These are phyloP conservation scores for Malacosoma neustria DNA, from an alignment of 2,888 invertebrate species.

Conservation along the genomic window DNA sequence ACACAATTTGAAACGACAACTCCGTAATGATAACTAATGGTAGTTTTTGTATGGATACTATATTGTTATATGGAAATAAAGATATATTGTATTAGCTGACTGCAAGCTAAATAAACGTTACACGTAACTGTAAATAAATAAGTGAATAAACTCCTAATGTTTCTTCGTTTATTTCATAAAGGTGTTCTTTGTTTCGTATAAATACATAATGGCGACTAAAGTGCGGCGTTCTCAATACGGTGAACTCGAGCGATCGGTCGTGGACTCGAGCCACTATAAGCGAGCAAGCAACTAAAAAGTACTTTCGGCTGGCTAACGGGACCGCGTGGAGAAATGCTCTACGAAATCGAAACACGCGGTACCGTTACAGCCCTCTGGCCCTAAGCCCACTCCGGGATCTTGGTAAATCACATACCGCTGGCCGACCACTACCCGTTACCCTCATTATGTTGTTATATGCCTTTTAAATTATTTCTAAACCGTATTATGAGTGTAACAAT, in stretches of 20 bases:
- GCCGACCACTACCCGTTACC: conserved; percentile 25
- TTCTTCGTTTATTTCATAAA: conserved; percentile 37
- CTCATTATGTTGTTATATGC: conserved; percentile 22
- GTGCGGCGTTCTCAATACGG: conserved; percentile 52
- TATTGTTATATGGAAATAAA: too few relatives aligned
- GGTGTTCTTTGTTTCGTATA: conserved; percentile 47
- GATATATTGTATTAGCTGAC: too few relatives aligned
- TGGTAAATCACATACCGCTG: conserved; percentile 43
- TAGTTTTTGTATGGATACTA: too few relatives aligned
- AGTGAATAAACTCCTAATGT: conserved; percentile 22
- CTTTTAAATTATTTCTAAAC: conserved; percentile 13
- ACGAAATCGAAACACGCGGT: conserved; percentile 74
- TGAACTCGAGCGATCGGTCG: conserved; percentile 59
- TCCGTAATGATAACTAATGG: too few relatives aligned
- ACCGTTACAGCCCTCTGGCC: conserved; percentile 69
- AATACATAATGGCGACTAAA: conserved; percentile 43
- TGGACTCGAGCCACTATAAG: conserved; percentile 26
- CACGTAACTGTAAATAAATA: conserved; percentile 25
- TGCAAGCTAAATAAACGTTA: too few relatives aligned
- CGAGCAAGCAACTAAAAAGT: conserved; percentile 38
- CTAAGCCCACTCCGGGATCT: conserved; percentile 50
- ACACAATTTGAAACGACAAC: too few relatives aligned
- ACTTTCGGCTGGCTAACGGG: conserved; percentile 73
- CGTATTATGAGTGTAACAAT: conserved; percentile 8
- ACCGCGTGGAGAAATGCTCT: conserved; percentile 71